Evolutionary conservation across 2,113 vertebrate species (phyloP).

Genomic region (Grantiella picta): DNA sequence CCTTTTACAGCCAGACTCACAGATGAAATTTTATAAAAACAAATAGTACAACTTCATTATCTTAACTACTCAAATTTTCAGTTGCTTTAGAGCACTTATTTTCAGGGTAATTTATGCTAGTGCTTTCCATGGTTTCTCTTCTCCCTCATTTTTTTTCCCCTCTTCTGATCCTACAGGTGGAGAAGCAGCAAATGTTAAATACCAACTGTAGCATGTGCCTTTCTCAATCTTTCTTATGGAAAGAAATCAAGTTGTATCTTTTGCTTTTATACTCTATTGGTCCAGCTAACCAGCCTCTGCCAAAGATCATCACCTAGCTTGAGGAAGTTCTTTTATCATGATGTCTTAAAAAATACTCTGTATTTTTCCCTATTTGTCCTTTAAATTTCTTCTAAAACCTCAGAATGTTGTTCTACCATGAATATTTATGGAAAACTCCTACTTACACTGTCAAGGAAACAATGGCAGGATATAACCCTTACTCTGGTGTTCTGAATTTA

Average conservation of each 20-base stretch:
- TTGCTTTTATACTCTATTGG: background rate
- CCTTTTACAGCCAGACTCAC: background rate
- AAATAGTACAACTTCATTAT: background rate
- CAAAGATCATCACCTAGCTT: background rate
- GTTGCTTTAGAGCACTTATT: background rate
- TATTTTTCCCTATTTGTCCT: background rate
- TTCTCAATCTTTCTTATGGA: background rate
- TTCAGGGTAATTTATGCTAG: background rate
- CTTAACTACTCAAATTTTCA: background rate
- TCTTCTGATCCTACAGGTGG: background rate
- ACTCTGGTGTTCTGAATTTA: constrained; percentile 26
- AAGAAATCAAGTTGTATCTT: background rate
- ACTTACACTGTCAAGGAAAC: constrained; percentile 9
- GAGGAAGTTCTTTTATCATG: background rate
- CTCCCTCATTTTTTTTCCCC: background rate
- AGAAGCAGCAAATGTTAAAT: background rate
- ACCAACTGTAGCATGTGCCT: background rate
- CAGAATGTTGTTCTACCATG: constrained; percentile 1
- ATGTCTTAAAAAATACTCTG: background rate
- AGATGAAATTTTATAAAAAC: background rate
- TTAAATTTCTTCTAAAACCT: constrained; percentile 15
- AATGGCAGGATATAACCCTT: constrained; percentile 47
- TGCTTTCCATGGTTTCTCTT: background rate
- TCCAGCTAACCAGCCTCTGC: background rate
- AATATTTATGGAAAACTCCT: constrained; percentile 26